Evolutionary conservation across 1,140 invertebrate genomes (phyloP).

Genomic region (Pygmarrhopalites habei): DNA sequence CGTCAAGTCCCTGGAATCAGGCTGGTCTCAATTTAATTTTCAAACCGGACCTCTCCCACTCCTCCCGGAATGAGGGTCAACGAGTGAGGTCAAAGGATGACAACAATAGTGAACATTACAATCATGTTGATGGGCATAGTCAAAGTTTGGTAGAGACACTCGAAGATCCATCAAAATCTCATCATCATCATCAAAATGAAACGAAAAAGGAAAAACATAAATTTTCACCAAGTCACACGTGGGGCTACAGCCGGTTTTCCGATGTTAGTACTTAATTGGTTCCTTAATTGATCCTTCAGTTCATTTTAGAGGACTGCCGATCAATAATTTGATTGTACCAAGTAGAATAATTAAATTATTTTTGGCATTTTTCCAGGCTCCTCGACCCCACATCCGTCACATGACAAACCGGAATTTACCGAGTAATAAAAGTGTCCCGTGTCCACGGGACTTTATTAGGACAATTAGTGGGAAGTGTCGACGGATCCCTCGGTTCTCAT

Average conservation of each 20-base stretch:
- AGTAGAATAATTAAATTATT: too few species aligned
- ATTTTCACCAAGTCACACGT: background rate
- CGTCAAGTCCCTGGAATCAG: conserved; percentile 27
- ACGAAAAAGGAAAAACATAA: background rate
- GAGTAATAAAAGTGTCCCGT: conserved; percentile 19
- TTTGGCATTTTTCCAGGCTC: too few species aligned
- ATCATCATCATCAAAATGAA: background rate
- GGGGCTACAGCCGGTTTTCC: background rate
- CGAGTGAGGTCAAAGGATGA: background rate
- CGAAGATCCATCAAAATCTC: background rate
- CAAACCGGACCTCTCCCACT: background rate
- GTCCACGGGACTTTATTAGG: conserved; percentile 25
- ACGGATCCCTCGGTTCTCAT: conserved; percentile 22
- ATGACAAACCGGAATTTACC: background rate
- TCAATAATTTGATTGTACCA: too few species aligned
- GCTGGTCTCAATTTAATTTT: conserved; percentile 9
- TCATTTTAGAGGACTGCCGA: too few species aligned
- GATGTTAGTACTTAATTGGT: background rate
- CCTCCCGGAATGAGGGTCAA: too few species aligned
- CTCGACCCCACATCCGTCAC: background rate
- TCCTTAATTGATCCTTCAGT: too few species aligned
- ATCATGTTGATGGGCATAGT: background rate
- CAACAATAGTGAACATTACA: background rate
- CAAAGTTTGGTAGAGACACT: background rate
- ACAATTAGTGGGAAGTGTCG: conserved; percentile 31